Percentiles rank a stretch among this genome's conserved stretches.
phyloP scores from a whole-genome alignment of 2,797 vertebrate species.

The Manis pentadactyla region DNA sequence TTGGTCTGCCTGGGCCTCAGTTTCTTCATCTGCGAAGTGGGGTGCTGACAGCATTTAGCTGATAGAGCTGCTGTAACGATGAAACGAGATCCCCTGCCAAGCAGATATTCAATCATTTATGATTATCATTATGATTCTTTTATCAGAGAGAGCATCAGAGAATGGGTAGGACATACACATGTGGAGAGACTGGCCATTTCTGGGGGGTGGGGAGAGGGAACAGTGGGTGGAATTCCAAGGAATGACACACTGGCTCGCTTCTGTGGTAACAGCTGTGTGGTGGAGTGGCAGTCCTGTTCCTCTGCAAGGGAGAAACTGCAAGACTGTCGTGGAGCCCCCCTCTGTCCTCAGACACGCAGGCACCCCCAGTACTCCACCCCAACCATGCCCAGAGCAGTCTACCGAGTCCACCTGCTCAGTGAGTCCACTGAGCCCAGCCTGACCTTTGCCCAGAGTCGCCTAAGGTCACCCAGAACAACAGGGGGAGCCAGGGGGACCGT shows the following conservation, averaged over 20 bases:
- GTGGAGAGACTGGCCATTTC: background rate
- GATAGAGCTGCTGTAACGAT: background rate
- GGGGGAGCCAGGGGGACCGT: too few species aligned
- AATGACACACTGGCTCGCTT: background rate
- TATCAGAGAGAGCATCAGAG: background rate
- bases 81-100: background rate
- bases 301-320: background rate
- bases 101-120: background rate
- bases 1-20: background rate
- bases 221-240: background rate
- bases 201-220: background rate
- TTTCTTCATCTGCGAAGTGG: conserved; percentile 10
- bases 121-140: background rate
- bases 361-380: background rate
- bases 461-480: background rate
- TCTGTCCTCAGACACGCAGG: background rate
- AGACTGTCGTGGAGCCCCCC: background rate
- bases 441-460: background rate
- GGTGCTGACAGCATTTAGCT: background rate
- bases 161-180: background rate
- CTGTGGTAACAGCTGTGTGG: background rate
- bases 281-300: background rate
- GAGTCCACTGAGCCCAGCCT: background rate
- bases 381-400: background rate
- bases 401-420: background rate